Evolutionary conservation across 1,140 invertebrate genomes (phyloP).

Genomic region (Zaprionus gabonicus): DNA sequence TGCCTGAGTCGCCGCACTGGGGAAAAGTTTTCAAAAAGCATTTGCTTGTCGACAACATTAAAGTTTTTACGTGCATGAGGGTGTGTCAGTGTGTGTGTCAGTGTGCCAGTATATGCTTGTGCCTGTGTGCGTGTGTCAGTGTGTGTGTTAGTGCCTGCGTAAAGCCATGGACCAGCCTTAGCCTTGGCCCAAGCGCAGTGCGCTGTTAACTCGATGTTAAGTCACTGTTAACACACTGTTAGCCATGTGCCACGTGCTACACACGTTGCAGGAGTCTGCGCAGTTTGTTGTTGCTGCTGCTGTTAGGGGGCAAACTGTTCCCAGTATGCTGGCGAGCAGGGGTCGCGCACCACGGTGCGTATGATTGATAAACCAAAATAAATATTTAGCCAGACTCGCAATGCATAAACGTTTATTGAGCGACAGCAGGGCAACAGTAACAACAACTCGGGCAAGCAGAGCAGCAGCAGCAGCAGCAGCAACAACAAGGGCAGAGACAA

Average conservation of each 20-base stretch:
- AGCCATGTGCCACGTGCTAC: constrained; percentile 58
- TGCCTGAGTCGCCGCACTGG: constrained; percentile 23
- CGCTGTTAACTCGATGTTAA: constrained; percentile 37
- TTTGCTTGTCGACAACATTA: constrained; percentile 66
- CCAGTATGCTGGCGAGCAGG: constrained; percentile 51
- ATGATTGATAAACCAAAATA: constrained; percentile 83
- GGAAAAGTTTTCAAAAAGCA: constrained; percentile 74
- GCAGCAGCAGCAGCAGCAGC: constrained; percentile 27
- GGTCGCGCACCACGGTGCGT: constrained; percentile 62
- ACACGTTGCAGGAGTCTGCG: constrained; percentile 57
- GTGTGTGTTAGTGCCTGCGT: constrained; percentile 21
- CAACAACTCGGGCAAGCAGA: no score
- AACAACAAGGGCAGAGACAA: constrained; percentile 29
- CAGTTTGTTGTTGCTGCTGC: constrained; percentile 20
- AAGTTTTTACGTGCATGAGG: constrained; percentile 52
- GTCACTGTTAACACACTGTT: constrained; percentile 35
- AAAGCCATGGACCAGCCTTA: constrained; percentile 51
- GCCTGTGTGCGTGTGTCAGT: background rate
- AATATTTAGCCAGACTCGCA: constrained; percentile 76
- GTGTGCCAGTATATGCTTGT: background rate
- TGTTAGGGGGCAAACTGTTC: constrained; percentile 43
- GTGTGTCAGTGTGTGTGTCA: constrained; percentile 25
- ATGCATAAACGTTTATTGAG: constrained; percentile 61
- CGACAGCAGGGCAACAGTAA: constrained; percentile 20
- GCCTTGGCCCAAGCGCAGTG: constrained; percentile 65